These are phyloP conservation scores for Lasioglossum pauxillum DNA, from an alignment of 2,888 invertebrate species.

Conservation along the genomic window DNA sequence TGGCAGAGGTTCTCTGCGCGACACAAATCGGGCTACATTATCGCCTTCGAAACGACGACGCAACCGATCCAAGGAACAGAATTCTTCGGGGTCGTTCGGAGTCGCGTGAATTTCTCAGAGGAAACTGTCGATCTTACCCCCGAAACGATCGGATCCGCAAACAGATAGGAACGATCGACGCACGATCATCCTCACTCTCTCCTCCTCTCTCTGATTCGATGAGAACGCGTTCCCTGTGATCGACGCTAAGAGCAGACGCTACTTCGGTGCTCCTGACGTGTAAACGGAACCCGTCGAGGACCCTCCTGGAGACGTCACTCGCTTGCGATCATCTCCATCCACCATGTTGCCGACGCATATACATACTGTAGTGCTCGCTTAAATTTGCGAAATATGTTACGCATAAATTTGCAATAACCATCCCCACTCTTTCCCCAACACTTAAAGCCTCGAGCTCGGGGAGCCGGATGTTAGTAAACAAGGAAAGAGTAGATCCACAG, in stretches of 20 bases:
- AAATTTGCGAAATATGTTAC: neutral
- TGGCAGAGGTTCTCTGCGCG: constrained; percentile 33
- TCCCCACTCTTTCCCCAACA: too few species aligned
- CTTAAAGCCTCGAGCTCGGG: neutral
- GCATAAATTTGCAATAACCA: neutral
- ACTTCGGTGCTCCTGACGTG: constrained; percentile 46
- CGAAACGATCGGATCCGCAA: constrained; percentile 17
- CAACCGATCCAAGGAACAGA: neutral
- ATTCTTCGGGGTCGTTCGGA: neutral
- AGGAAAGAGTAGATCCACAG: neutral
- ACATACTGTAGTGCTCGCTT: neutral
- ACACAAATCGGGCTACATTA: constrained; percentile 55
- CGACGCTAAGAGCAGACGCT: constrained; percentile 51
- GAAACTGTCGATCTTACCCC: neutral
- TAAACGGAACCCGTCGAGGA: constrained; percentile 55
- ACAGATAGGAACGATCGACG: constrained; percentile 5
- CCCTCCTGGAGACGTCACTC: constrained; percentile 41
- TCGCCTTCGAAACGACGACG: constrained; percentile 8
- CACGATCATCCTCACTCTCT: neutral
- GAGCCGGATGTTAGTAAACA: neutral
- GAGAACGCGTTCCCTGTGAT: constrained; percentile 40
- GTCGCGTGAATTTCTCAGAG: constrained; percentile 15
- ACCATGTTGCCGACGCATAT: constrained; percentile 8
- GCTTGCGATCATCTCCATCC: constrained; percentile 36
- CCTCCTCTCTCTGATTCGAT: constrained; percentile 24